Conservation (phyloP, 1,140 invertebrate genomes). For the Hetaerina americana region DNA sequence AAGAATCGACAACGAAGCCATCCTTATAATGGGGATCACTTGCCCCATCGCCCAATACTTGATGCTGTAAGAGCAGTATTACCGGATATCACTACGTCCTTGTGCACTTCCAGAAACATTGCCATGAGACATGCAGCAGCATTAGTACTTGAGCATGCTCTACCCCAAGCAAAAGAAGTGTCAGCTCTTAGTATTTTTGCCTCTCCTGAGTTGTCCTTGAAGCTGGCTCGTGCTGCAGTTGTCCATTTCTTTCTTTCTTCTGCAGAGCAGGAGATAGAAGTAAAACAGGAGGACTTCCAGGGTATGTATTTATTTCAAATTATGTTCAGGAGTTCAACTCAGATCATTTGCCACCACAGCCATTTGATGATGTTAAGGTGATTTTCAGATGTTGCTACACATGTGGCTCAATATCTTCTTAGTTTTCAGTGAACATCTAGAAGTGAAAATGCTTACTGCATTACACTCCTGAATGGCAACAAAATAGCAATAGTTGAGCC, state of each 20-base stretch:
- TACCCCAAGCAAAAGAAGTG: background rate
- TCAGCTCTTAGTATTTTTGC: background rate
- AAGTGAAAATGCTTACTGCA: too few relatives aligned
- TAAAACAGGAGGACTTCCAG: background rate
- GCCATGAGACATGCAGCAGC: background rate
- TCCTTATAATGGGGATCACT: too few relatives aligned
- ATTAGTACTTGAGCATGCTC: background rate
- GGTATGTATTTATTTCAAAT: too few relatives aligned
- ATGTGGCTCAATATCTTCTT: too few relatives aligned
- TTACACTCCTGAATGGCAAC: too few relatives aligned
- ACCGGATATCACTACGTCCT: background rate
- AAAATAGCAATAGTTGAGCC: too few relatives aligned
- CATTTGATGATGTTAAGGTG: too few relatives aligned
- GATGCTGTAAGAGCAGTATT: background rate
- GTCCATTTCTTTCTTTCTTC: constrained; percentile 65
- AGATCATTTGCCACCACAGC: too few relatives aligned
- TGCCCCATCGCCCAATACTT: background rate
- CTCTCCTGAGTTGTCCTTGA: constrained; percentile 30
- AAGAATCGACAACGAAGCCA: too few relatives aligned
- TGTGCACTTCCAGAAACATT: background rate
- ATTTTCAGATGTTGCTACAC: too few relatives aligned
- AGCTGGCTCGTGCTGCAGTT: constrained; percentile 51
- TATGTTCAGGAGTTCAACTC: too few relatives aligned
- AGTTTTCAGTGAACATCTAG: too few relatives aligned
- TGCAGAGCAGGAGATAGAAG: constrained; percentile 42